Evolutionary conservation across 2,888 invertebrate species (phyloP), one percentile per base, ranked within the genome.

Genomic region (Sinotaia quadrata): DNA sequence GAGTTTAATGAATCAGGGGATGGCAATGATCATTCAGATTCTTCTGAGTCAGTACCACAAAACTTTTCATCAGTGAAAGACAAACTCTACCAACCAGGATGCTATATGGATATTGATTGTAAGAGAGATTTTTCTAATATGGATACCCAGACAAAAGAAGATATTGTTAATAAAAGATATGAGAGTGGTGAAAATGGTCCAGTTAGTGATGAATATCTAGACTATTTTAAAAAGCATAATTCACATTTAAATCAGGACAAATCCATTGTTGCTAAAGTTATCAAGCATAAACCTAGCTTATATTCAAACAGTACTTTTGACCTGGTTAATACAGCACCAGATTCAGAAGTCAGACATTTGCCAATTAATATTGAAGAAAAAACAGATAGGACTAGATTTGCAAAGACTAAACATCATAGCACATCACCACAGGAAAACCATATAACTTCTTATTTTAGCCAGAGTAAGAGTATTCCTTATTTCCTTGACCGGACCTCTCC

Each of bases 41-140:
- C 49, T 3, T 47, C 34, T 21, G 52, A 63, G 4, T 36, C 27
- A 0, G 10, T 52, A 24, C 51, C 51, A 15, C 29, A 21, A 27
- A 51, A 34, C 15, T 51, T 37, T 18, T n/a, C 34, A 3, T 24
- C 52, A n/a, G 27, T 63, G 18, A 51, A 36, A 29, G 51, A 63
- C 7, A 63, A 63, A 33, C 54, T 52, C n/a, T 63, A 63, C 52
- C 52, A 54, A 5, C 63, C 63, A 5, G 63, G 29, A 15, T 54
- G 36, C 5, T 63, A 63, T 29, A 10, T 41, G 4, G 63, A 63
- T 21, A 4, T 5, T n/a, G 27, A 63, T 37, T 27, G 41, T 5
- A 41, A 27, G 18, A 37, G 8, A 27, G 36, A 5, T 24, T 12
- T 18, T 49, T 15, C 29, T 5, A 24, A 21, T 12, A 12, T n/a